Base-by-base conservation (phyloP, 2,113 vertebrate genomes). In the Siphamia tubifer region DNA sequence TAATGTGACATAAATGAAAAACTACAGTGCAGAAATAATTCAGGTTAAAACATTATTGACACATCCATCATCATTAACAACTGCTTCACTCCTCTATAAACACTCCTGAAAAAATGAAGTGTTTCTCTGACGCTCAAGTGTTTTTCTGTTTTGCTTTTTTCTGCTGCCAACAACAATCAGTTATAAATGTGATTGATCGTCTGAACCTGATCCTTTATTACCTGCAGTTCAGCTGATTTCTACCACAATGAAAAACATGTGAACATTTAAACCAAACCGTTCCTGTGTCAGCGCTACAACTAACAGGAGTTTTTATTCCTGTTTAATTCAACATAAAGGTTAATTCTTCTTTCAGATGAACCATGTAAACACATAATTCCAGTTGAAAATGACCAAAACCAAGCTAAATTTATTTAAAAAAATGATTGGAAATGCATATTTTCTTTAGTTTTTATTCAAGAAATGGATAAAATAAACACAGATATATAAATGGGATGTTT, bases 41-140 rank as follows among this genome's bases (percentile, higher is more conserved):
- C n/a, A n/a, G n/a, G n/a, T n/a, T n/a, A 16, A 62, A 21, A 40
- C 13, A 63, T 25, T 15, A 24, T 38, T 47, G 17, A 39, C 30
- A 27, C 47, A 56, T 48, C 34, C 27, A 64, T 54, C 39, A 25
- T 35, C 57, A 47, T 35, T 32, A 62, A 28, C 49, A 48, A 55
- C 32, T 27, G 34, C 38, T 47, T 27, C 53, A 21, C 60, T 64
- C n/a, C 9, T 42, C 32, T 19, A 24, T 48, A 47, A 49, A 64
- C 42, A 34, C 36, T 56, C 20, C 13, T 17, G 55, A 19, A 27
- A 45, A 61, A 42, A 43, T 32, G 17, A 49, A 51, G 43, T 43
- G 36, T 42, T 73, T 44, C 9, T 24, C 43, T 23, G 21, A 21
- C 8, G 43, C 45, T 48, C 8, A 7, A 48, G 45, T 48, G 45